Evolutionary conservation across 37 sponge, comb jelly and placozoan genomes (phyloP).

Genomic region (Beroe ovata): DNA sequence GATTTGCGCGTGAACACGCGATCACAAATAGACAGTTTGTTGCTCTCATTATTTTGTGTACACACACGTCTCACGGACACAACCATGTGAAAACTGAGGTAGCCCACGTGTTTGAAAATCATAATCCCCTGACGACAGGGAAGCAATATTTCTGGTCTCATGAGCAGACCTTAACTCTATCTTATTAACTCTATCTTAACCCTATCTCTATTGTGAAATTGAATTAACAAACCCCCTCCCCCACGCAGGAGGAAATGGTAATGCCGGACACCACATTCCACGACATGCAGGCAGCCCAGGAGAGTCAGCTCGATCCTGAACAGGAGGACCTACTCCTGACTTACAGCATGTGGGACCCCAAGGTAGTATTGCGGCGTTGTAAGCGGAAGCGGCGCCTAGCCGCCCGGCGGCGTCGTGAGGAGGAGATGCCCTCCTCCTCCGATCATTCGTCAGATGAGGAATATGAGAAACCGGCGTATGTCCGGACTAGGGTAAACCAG

Average conservation of each 20-base stretch:
- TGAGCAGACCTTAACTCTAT: no score
- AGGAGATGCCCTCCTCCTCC: slow-evolving; percentile 54
- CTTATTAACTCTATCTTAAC: no score
- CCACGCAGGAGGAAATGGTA: slow-evolving; percentile 38
- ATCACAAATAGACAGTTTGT: not conserved
- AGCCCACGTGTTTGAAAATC: no score
- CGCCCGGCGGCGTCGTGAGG: slow-evolving; percentile 11
- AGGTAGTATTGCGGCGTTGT: not conserved
- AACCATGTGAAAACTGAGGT: no score
- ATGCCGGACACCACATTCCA: slow-evolving; percentile 49
- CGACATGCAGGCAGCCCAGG: slow-evolving; percentile 50
- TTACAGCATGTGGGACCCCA: slow-evolving; percentile 51
- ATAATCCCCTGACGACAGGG: no score
- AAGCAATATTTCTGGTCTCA: no score
- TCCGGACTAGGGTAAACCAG: not conserved
- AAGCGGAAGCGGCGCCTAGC: slow-evolving; percentile 20
- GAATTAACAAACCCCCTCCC: no score
- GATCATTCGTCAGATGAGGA: slow-evolving; percentile 64
- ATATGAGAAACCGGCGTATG: slow-evolving; percentile 37
- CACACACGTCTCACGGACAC: no score
- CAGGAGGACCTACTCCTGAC: slow-evolving; percentile 39
- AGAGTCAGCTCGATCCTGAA: not conserved
- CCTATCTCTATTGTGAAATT: no score
- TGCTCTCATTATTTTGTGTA: not conserved
- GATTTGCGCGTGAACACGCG: not conserved